phyloP scores from a whole-genome alignment of 2,113 vertebrate genomes.

The Brachionichthys hirsutus region DNA sequence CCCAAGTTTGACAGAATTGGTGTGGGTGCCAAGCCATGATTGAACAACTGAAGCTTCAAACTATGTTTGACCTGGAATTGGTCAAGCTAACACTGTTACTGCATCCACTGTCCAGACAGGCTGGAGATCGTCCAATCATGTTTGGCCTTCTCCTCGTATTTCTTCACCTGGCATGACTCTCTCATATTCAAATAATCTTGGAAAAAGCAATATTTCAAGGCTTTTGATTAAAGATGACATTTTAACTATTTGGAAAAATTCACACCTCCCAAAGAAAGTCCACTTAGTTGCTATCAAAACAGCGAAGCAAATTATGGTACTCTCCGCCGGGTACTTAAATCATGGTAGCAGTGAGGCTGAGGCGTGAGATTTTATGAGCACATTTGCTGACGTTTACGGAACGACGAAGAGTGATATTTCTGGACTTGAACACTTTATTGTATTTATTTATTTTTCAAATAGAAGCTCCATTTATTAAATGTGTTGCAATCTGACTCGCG shows the following conservation, averaged over 20 bases:
- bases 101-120: constrained; percentile 18
- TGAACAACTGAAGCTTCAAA: constrained; percentile 36
- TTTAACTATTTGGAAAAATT: constrained; percentile 50
- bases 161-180: constrained; percentile 35
- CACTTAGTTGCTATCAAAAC: constrained; percentile 54
- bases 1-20: constrained; percentile 14
- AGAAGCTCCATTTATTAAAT: background rate
- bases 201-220: constrained; percentile 24
- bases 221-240: constrained; percentile 47
- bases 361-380: background rate
- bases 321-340: constrained; percentile 20
- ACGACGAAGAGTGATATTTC: background rate
- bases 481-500: background rate
- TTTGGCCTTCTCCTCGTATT: constrained; percentile 43
- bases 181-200: constrained; percentile 28
- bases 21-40: constrained; percentile 1
- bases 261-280: constrained; percentile 46
- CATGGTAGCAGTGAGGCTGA: constrained; percentile 7
- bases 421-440: background rate
- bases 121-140: constrained; percentile 31
- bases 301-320: constrained; percentile 31
- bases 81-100: constrained; percentile 29
- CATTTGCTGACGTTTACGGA: constrained; percentile 3
- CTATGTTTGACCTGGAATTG: constrained; percentile 29
- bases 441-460: background rate